Percentiles rank a stretch among this genome's conserved stretches.
These are phyloP conservation scores for Eunapius fragilis DNA, from an alignment of 37 sponge, comb jelly and placozoan genomes.

Conservation along the genomic window DNA sequence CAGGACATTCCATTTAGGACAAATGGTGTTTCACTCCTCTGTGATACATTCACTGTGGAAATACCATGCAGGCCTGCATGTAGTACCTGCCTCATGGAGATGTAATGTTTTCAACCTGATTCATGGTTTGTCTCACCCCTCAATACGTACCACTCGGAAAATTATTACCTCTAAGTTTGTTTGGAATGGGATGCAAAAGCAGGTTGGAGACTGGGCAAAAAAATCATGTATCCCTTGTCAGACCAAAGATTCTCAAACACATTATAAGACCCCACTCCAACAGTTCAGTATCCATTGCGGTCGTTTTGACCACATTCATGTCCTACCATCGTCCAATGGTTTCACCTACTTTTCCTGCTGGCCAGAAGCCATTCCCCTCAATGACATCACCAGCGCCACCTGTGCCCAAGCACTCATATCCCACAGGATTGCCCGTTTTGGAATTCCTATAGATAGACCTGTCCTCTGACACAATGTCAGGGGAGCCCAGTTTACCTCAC, in stretches of 20 bases:
- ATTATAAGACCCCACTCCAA: constrained; percentile 1
- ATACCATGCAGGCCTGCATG: constrained; percentile 3
- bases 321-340: constrained; percentile 27
- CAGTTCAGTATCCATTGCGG: neutral
- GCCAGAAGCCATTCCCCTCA: constrained; percentile 47
- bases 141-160: constrained; percentile 20
- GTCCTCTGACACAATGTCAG: too few relatives aligned
- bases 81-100: constrained; percentile 23
- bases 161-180: neutral
- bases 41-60: constrained; percentile 24
- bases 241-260: constrained; percentile 1
- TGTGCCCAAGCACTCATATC: constrained; percentile 29
- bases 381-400: constrained; percentile 12
- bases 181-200: constrained; percentile 19
- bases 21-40: neutral
- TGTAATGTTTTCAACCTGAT: too few relatives aligned
- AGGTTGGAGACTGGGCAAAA: constrained; percentile 20
- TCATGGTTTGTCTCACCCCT: constrained; percentile 21
- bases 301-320: constrained; percentile 31
- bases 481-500: too few relatives aligned
- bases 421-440: too few relatives aligned
- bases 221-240: constrained; percentile 24
- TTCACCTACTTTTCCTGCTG: constrained; percentile 37
- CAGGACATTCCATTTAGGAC: constrained; percentile 5
- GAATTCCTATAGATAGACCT: too few relatives aligned